These are phyloP conservation scores for Parnassius glacialis DNA, from an alignment of 2,888 invertebrate species.

Conservation along the genomic window DNA sequence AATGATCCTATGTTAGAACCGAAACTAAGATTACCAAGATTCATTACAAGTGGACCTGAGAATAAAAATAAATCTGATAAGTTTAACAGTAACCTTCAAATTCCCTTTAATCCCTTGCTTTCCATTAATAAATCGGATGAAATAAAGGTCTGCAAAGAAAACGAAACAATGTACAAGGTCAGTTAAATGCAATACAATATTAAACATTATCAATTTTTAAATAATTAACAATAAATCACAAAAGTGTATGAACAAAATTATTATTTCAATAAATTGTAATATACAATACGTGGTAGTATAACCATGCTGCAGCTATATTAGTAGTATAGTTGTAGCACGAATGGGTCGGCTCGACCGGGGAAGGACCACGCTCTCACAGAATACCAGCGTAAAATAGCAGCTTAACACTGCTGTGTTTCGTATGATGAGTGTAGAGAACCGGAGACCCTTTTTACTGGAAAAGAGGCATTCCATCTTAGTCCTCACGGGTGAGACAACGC, in stretches of 20 bases:
- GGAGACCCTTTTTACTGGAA: too few species aligned
- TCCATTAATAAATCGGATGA: constrained; percentile 58
- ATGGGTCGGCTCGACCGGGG: too few species aligned
- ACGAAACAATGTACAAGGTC: constrained; percentile 76
- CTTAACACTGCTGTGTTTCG: too few species aligned
- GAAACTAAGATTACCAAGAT: constrained; percentile 52
- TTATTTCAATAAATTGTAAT: too few species aligned
- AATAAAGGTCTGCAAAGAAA: constrained; percentile 67
- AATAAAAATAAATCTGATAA: constrained; percentile 58
- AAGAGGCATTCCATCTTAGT: too few species aligned
- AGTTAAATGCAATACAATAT: constrained; percentile 25
- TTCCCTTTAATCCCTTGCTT: constrained; percentile 60
- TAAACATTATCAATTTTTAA: neutral
- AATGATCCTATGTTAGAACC: constrained; percentile 47
- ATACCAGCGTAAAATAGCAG: too few species aligned
- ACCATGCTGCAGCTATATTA: too few species aligned
- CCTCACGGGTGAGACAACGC: too few species aligned
- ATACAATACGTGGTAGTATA: too few species aligned
- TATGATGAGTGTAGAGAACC: too few species aligned
- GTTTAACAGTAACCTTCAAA: constrained; percentile 65
- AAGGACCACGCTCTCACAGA: too few species aligned
- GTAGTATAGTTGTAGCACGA: too few species aligned
- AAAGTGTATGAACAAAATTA: neutral
- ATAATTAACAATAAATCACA: neutral
- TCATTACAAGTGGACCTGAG: constrained; percentile 41